phyloP scores from a whole-genome alignment of 1,140 invertebrate genomes.

The Pogonognathellus flavescens region DNA sequence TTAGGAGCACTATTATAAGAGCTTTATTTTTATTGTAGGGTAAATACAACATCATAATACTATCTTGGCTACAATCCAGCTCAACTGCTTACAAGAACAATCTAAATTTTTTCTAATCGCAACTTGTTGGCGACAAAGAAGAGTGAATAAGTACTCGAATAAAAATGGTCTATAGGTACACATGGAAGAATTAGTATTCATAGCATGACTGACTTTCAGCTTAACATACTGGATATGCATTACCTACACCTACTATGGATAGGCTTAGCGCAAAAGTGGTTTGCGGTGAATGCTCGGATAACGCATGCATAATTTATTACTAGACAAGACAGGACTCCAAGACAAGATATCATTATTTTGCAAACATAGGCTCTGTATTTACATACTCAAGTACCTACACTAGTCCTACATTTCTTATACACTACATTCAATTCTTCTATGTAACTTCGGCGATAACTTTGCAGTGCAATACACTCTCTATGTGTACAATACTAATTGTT shows the following conservation, averaged over 20 bases:
- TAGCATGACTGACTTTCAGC: not conserved
- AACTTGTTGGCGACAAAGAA: slow-evolving; percentile 29
- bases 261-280: slow-evolving; percentile 12
- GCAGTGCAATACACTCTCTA: too few species aligned
- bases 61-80: not conserved
- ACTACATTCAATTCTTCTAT: too few species aligned
- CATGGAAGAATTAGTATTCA: slow-evolving; percentile 32
- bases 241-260: not conserved
- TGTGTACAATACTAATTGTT: too few species aligned
- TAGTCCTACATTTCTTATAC: not conserved
- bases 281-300: slow-evolving; percentile 55
- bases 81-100: not conserved
- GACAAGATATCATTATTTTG: not conserved
- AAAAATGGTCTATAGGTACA: not conserved
- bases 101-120: slow-evolving; percentile 19
- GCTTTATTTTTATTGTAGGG: too few species aligned
- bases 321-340: slow-evolving; percentile 2
- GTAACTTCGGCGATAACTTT: too few species aligned
- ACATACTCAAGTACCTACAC: not conserved
- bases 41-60: not conserved
- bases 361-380: not conserved
- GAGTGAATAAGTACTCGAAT: slow-evolving; percentile 5
- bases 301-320: slow-evolving; percentile 53
- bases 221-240: slow-evolving; percentile 4
- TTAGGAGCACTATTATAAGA: not conserved